Conservation (phyloP, 2,113 vertebrate species). For the Setophaga coronata region DNA sequence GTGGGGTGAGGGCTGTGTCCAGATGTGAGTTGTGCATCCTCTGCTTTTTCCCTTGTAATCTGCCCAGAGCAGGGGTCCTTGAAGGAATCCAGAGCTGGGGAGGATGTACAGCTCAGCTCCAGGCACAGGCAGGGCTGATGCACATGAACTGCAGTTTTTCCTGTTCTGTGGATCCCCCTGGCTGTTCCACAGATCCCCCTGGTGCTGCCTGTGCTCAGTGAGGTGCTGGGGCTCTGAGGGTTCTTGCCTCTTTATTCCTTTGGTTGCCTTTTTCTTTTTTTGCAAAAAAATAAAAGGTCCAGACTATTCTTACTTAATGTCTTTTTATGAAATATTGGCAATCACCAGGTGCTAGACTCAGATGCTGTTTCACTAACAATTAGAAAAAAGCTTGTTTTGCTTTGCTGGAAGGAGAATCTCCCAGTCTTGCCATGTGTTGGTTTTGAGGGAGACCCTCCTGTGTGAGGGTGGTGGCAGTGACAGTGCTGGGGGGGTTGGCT, state of each 20-base stretch:
- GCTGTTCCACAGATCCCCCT: not conserved
- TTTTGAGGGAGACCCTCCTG: not conserved
- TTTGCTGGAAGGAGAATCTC: not conserved
- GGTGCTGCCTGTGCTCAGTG: not conserved
- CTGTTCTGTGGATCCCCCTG: not conserved
- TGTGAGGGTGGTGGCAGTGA: rapidly evolving
- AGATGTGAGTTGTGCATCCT: not conserved
- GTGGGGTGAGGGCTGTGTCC: not conserved
- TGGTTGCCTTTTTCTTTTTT: not conserved
- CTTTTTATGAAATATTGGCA: not conserved
- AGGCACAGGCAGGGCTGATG: not conserved
- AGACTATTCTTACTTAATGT: not conserved
- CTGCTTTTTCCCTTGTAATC: not conserved
- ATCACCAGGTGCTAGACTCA: not conserved
- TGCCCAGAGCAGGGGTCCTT: not conserved
- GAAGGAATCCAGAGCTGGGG: not conserved
- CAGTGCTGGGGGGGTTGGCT: not conserved
- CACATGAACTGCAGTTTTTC: not conserved
- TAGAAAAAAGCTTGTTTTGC: not conserved
- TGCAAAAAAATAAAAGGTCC: not conserved
- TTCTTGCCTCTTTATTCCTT: not conserved
- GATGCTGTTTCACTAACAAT: not conserved
- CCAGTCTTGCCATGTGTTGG: not conserved
- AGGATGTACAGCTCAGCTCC: not conserved
- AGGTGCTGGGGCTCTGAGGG: not conserved